phyloP scores from a whole-genome alignment of 1,140 invertebrate genomes.

The Drosophila willistoni region DNA sequence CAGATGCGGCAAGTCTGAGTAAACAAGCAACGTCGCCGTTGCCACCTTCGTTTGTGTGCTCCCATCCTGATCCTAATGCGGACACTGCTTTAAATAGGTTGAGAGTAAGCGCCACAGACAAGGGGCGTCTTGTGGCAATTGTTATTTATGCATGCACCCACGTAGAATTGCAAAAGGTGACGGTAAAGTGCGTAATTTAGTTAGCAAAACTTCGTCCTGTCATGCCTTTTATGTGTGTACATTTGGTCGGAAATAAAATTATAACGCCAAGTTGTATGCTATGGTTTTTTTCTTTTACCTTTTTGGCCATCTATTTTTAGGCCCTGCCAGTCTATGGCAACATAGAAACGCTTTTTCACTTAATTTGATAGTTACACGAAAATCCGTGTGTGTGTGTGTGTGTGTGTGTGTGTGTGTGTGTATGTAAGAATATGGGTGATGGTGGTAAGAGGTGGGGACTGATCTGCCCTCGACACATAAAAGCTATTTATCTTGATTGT shows the following conservation, averaged over 20 bases:
- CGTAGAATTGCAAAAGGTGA: constrained; percentile 25
- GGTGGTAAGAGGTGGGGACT: too few species aligned
- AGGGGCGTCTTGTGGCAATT: constrained; percentile 43
- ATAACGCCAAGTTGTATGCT: constrained; percentile 45
- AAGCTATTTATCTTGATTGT: constrained; percentile 9
- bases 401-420: neutral
- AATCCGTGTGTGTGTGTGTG: neutral
- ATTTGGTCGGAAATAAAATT: neutral
- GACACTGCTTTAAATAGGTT: constrained; percentile 47
- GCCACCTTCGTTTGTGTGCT: neutral
- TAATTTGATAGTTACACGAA: constrained; percentile 1
- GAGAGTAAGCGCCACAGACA: constrained; percentile 41
- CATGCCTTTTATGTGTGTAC: neutral
- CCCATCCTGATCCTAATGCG: neutral
- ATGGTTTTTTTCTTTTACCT: constrained; percentile 18
- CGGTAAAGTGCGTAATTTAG: constrained; percentile 56
- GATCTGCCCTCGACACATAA: neutral
- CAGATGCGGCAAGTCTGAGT: constrained; percentile 74
- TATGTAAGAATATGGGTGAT: too few species aligned
- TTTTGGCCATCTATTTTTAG: constrained; percentile 38
- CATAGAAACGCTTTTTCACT: constrained; percentile 26
- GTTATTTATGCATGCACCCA: constrained; percentile 74
- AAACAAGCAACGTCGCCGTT: constrained; percentile 49
- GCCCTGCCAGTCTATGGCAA: constrained; percentile 15
- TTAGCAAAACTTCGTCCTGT: neutral